phyloP scores from a whole-genome alignment of 2,113 vertebrate species.

The Leptocoma aspasia region DNA sequence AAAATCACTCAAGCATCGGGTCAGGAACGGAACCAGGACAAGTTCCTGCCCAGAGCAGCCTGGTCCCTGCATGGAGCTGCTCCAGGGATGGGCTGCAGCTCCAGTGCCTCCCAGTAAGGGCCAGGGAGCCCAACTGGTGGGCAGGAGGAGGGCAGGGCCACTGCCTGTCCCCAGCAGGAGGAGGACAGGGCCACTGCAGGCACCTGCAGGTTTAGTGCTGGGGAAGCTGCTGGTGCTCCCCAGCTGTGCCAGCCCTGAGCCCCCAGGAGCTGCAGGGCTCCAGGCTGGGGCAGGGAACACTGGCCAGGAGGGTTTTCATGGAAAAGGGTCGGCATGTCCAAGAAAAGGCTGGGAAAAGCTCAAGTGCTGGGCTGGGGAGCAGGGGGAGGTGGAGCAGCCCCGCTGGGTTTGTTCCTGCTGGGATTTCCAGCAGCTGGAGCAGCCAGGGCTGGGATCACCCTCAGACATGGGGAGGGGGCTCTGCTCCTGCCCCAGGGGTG shows the following conservation, averaged over 20 bases:
- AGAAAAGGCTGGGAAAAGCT: not conserved
- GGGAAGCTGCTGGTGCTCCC: not conserved
- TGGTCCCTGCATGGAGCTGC: not conserved
- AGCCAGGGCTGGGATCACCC: not conserved
- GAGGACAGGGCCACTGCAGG: not conserved
- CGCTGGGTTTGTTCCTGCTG: fast-evolving
- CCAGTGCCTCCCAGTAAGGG: not conserved
- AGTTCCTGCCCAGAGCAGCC: not conserved
- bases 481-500: not conserved
- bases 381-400: not conserved
- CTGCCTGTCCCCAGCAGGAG: not conserved
- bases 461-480: not conserved
- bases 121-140: not conserved
- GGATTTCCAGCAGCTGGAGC: not conserved
- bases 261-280: not conserved
- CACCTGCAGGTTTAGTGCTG: not conserved
- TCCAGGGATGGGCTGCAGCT: not conserved
- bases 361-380: not conserved
- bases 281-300: not conserved
- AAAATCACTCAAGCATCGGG: too few species aligned
- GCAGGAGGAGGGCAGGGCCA: not conserved
- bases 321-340: not conserved
- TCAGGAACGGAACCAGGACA: fast-evolving
- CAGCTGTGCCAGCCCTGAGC: not conserved
- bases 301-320: not conserved